Conservation (phyloP, 2,888 invertebrate genomes). For the Leptinotarsa tumamoca region DNA sequence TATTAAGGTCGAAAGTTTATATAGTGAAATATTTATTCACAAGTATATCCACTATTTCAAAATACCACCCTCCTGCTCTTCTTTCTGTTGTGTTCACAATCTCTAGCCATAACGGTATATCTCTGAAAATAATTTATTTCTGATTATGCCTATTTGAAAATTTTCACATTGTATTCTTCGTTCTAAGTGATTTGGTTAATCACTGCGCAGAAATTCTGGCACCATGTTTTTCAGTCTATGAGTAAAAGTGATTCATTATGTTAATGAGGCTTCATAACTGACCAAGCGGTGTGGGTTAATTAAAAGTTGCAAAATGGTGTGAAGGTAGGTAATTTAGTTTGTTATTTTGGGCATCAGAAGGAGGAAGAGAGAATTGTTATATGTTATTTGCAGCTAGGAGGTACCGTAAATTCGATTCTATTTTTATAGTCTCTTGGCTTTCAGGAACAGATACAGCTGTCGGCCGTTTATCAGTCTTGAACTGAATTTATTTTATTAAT, state of each 20-base stretch:
- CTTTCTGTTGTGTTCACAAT: too few relatives aligned
- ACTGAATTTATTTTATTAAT: conserved; percentile 43
- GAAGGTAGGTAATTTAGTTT: conserved; percentile 38
- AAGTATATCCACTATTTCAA: too few relatives aligned
- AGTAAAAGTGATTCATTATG: not conserved
- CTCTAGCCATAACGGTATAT: too few relatives aligned
- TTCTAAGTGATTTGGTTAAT: not conserved
- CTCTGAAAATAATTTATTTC: too few relatives aligned
- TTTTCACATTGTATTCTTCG: too few relatives aligned
- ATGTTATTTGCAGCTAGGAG: conserved; percentile 37
- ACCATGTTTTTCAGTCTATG: too few relatives aligned
- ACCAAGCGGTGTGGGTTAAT: conserved; percentile 36
- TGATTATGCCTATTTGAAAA: too few relatives aligned
- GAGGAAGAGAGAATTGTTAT: conserved; percentile 55
- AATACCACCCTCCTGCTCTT: too few relatives aligned
- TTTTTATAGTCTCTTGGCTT: conserved; percentile 52
- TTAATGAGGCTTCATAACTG: conserved; percentile 32
- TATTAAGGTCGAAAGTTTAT: too few relatives aligned
- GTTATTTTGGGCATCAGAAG: conserved; percentile 51
- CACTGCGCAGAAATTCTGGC: not conserved
- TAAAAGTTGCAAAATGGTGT: conserved; percentile 42
- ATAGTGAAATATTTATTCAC: too few relatives aligned
- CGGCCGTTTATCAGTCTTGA: conserved; percentile 54
- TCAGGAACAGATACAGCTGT: conserved; percentile 55
- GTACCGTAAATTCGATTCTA: conserved; percentile 47